phyloP scores from a whole-genome alignment of 2,888 invertebrate species.

The Thyatira batis region DNA sequence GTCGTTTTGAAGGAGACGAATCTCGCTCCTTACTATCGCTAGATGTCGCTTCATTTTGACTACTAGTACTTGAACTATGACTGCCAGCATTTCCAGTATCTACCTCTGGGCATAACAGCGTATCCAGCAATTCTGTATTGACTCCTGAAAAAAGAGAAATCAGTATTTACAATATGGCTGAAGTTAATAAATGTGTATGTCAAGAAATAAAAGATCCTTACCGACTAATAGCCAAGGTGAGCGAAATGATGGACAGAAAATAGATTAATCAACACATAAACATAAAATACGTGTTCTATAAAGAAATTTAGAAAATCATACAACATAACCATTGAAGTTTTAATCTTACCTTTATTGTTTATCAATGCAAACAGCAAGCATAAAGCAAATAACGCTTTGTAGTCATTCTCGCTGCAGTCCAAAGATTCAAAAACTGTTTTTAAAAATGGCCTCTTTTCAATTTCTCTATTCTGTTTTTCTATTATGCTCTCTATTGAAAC shows the following conservation, averaged over 20 bases:
- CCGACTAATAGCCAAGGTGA: slow-evolving; percentile 63
- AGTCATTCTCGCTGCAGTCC: slow-evolving; percentile 96
- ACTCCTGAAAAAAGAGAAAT: slow-evolving; percentile 84
- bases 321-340: not conserved
- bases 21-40: slow-evolving; percentile 36
- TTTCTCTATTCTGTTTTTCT: slow-evolving; percentile 66
- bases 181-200: not conserved
- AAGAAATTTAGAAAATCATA: not conserved
- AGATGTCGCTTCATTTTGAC: slow-evolving; percentile 27
- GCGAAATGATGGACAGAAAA: slow-evolving; percentile 47
- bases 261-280: slow-evolving; percentile 18
- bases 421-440: slow-evolving; percentile 94
- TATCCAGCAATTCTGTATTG: slow-evolving; percentile 90
- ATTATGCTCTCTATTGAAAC: slow-evolving; percentile 55
- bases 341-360: slow-evolving; percentile 92
- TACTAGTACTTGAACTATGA: slow-evolving; percentile 17
- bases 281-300: not conserved
- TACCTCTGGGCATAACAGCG: slow-evolving; percentile 86
- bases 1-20: slow-evolving; percentile 41
- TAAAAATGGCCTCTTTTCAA: slow-evolving; percentile 89
- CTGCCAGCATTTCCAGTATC: slow-evolving; percentile 34
- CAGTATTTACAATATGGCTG: slow-evolving; percentile 7
- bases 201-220: slow-evolving; percentile 40
- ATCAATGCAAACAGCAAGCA: slow-evolving; percentile 96
- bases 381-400: slow-evolving; percentile 94